Base-by-base conservation (phyloP, 2,113 vertebrate species). In the Phrynosoma blainvillii region DNA sequence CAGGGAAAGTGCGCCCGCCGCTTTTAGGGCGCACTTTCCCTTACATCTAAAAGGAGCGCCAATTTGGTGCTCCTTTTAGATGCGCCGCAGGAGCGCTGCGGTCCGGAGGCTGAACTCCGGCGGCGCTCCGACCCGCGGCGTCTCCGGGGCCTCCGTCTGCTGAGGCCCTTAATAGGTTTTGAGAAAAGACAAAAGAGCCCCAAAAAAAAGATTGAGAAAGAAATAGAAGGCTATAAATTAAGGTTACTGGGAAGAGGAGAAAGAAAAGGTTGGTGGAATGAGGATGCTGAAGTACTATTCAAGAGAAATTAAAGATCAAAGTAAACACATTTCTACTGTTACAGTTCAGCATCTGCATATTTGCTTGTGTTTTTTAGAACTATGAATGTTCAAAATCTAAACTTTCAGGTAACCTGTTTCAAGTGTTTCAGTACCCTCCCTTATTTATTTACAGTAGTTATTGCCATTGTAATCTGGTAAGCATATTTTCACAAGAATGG, bases 91-190 rank as follows among this genome's bases (percentile, higher is more conserved):
- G n/a, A n/a, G n/a, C n/a, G n/a, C n/a, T n/a, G n/a, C n/a, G n/a
- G n/a, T n/a, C n/a, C n/a, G n/a, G n/a, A n/a, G n/a, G n/a, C n/a
- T n/a, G n/a, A n/a, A n/a, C n/a, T n/a, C n/a, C n/a, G n/a, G n/a
- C n/a, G n/a, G n/a, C n/a, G n/a, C n/a, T n/a, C n/a, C n/a, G n/a
- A n/a, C n/a, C n/a, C n/a, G n/a, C n/a, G n/a, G n/a, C n/a, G n/a
- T n/a, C n/a, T n/a, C n/a, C n/a, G n/a, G n/a, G n/a, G n/a, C n/a
- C n/a, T n/a, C n/a, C n/a, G n/a, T n/a, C n/a, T n/a, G n/a, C n/a
- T n/a, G n/a, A n/a, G n/a, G n/a, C n/a, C n/a, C n/a, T n/a, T 87
- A 91, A 89, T 11, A 80, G 32, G 13, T 62, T 84, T 84, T 70
- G 65, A 78, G 74, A 20, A 66, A 87, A 59, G 79, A 18, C 0